These are phyloP conservation scores for Parnassius mnemosyne DNA, from an alignment of 2,888 invertebrate species.

Conservation along the genomic window DNA sequence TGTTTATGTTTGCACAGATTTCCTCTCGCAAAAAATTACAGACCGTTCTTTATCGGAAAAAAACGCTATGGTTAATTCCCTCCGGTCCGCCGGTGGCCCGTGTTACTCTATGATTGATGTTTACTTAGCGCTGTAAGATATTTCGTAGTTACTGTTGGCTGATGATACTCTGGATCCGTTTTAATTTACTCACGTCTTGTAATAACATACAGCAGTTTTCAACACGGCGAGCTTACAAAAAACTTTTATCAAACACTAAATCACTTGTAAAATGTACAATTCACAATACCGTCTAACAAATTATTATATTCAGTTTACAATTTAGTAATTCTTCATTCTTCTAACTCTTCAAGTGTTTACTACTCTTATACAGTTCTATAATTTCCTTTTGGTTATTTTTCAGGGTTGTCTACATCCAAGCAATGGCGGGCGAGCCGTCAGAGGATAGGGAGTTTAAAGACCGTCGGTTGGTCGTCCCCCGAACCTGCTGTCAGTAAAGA, in stretches of 20 bases:
- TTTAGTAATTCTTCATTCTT: slow-evolving; percentile 11
- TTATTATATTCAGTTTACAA: slow-evolving; percentile 16
- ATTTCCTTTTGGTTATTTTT: slow-evolving; percentile 27
- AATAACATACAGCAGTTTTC: slow-evolving; percentile 9
- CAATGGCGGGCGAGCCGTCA: slow-evolving; percentile 66
- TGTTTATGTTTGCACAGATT: no score
- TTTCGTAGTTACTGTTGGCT: slow-evolving; percentile 4
- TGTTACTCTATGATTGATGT: neutral
- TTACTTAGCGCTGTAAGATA: slow-evolving; percentile 11
- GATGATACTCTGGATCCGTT: slow-evolving; percentile 3
- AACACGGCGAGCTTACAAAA: slow-evolving; percentile 25
- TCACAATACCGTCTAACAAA: slow-evolving; percentile 24
- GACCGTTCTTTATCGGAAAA: no score
- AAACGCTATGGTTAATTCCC: no score
- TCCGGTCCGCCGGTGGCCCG: no score
- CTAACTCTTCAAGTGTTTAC: slow-evolving; percentile 7
- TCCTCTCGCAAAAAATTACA: no score
- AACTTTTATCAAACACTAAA: slow-evolving; percentile 26
- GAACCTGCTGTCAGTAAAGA: slow-evolving; percentile 73
- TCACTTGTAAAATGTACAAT: slow-evolving; percentile 24
- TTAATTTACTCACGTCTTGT: slow-evolving; percentile 2
- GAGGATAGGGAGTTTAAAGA: slow-evolving; percentile 69
- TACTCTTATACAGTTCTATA: slow-evolving; percentile 20
- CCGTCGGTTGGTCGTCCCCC: slow-evolving; percentile 48
- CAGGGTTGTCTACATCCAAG: slow-evolving; percentile 63